Evolutionary conservation across 1,140 invertebrate species (phyloP), one percentile per base, ranked within the genome.

Genomic region (Scaptomyza pallida): DNA sequence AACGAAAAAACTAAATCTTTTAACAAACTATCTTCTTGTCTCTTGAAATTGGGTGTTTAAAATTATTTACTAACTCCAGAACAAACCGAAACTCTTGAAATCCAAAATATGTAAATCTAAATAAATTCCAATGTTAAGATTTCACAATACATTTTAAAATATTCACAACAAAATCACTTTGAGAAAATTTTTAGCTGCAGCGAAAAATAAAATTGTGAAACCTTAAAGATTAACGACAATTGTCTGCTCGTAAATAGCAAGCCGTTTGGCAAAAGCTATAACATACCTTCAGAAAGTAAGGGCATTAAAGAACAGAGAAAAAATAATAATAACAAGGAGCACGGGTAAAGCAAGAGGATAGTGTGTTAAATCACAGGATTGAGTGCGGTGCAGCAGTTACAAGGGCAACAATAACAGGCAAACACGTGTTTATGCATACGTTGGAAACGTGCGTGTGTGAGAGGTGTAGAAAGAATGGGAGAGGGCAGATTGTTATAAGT

Each of bases 391-490:
- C 48, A 60, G 35, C n/a, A 45, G 15, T 15, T 33, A 17, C 40
- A 44, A 37, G 12, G 61, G 15, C 59, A 62, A 44, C 72, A 63
- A 75, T 55, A 65, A 64, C 44, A 13, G 48, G 21, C 44, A 57
- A 52, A 73, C 68, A 77, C 78, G 74, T 82, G 78, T 63, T 77
- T 81, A 71, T 82, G 79, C 79, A 82, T 82, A 83, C 26, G 1
- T 4, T 4, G 4, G 0, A 23, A 0, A 4, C 3, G 6, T 4
- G 4, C 4, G 6, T 83, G 47, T 64, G 33, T 47, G 35, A 8
- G n/a, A 21, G 33, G 30, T 47, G 23, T 40, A 30, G 17, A 4
- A 35, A 41, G 37, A n/a, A 54, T 35, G 40, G 44, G 13, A 8
- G 21, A 5, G 50, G 37, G 44, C 16, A 15, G 10, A 47, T 43